phyloP scores from a whole-genome alignment of 2,888 invertebrate genomes.

The Alloscopus bannaensis region DNA sequence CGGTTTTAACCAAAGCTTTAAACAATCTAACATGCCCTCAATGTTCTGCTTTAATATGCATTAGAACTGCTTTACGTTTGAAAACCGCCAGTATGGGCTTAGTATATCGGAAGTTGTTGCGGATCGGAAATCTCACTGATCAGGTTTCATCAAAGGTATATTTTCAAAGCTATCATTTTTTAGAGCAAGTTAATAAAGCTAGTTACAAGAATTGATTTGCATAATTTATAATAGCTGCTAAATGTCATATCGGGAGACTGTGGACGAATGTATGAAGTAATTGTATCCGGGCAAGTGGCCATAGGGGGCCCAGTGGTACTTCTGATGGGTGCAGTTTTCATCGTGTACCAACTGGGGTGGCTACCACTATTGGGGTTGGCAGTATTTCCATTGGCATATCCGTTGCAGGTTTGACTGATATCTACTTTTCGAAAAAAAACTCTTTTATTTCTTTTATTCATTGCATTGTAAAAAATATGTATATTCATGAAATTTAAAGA shows the following conservation, averaged over 20 bases:
- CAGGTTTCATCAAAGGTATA: conserved; percentile 77
- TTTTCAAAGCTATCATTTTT: conserved; percentile 36
- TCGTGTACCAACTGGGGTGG: conserved; percentile 78
- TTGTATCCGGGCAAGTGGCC: conserved; percentile 77
- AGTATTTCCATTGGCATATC: conserved; percentile 78
- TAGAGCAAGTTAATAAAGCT: neutral
- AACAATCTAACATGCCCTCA: too few relatives aligned
- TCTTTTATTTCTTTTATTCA: neutral
- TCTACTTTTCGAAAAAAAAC: neutral
- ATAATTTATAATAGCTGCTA: conserved; percentile 76
- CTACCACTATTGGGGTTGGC: conserved; percentile 78
- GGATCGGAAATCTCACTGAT: conserved; percentile 75
- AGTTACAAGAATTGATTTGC: neutral
- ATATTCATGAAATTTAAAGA: neutral
- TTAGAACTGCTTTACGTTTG: conserved; percentile 75
- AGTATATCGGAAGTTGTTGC: conserved; percentile 76
- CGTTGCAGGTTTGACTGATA: conserved; percentile 77
- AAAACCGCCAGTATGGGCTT: conserved; percentile 75
- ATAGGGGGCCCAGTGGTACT: conserved; percentile 79
- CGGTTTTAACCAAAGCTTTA: neutral
- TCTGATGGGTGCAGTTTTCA: conserved; percentile 77
- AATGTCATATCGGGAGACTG: conserved; percentile 80
- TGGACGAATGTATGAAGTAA: conserved; percentile 78
- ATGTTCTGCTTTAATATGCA: too few relatives aligned
- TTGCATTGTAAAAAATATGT: neutral